Percentiles rank a stretch among this genome's conserved stretches.
These are phyloP conservation scores for Neosilurus hyrtlii DNA, from an alignment of 2,797 vertebrate genomes.

Conservation along the genomic window DNA sequence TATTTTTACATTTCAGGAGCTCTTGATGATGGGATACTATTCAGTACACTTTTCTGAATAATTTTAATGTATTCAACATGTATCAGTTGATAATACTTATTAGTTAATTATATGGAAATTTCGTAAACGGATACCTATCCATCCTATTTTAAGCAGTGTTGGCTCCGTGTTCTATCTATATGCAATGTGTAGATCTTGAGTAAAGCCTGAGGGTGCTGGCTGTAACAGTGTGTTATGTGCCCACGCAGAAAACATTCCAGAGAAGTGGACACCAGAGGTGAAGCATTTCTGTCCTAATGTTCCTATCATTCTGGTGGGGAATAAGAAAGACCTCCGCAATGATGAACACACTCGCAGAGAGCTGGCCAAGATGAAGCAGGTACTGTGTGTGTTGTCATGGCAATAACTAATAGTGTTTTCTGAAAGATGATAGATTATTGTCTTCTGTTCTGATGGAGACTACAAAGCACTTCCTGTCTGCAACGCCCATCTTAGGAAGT, in stretches of 20 bases:
- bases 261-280: slow-evolving; percentile 88
- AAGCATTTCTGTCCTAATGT: slow-evolving; percentile 89
- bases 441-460: slow-evolving; percentile 25
- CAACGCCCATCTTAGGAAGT: slow-evolving; percentile 30
- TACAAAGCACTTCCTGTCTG: slow-evolving; percentile 37
- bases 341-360: slow-evolving; percentile 84
- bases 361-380: slow-evolving; percentile 90
- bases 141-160: too few species aligned
- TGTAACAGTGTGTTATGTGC: slow-evolving; percentile 7
- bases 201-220: slow-evolving; percentile 10
- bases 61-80: neutral
- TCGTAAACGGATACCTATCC: neutral
- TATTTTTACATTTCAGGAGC: neutral
- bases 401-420: neutral
- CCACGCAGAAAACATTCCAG: slow-evolving; percentile 83
- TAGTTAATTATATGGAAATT: neutral
- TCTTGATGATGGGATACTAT: neutral
- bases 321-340: slow-evolving; percentile 86
- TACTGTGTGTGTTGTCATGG: slow-evolving; percentile 41
- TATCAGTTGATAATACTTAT: neutral
- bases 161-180: neutral
- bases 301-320: slow-evolving; percentile 70
- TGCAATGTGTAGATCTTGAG: slow-evolving; percentile 22
- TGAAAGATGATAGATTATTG: slow-evolving; percentile 17
- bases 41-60: neutral